These are phyloP conservation scores for Ryuthela nishihirai DNA, from an alignment of 2,888 invertebrate genomes.

Conservation along the genomic window DNA sequence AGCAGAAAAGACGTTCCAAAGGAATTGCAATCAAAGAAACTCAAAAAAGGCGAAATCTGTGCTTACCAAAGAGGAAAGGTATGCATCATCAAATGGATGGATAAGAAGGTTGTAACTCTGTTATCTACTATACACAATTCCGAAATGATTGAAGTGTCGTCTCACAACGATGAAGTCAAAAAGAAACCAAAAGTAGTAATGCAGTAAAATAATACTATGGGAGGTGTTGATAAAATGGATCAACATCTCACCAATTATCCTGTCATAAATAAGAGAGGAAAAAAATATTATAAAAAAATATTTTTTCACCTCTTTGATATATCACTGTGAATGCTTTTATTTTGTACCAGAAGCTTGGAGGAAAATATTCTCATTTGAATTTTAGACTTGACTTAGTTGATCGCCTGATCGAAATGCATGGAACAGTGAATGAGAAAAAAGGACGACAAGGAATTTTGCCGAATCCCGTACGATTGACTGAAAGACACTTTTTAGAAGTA, in stretches of 20 bases:
- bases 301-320: conserved; percentile 5
- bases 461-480: neutral
- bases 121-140: conserved; percentile 1
- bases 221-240: too few relatives aligned
- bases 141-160: neutral
- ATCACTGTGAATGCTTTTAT: conserved; percentile 12
- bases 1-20: conserved; percentile 23
- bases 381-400: conserved; percentile 2
- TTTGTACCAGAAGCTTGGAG: neutral
- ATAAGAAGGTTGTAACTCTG: conserved; percentile 15
- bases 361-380: conserved; percentile 3
- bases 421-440: conserved; percentile 4
- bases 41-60: conserved; percentile 25
- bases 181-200: neutral
- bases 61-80: conserved; percentile 26
- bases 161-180: neutral
- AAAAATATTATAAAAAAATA: conserved; percentile 1
- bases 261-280: conserved; percentile 3
- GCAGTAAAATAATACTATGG: neutral
- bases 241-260: neutral
- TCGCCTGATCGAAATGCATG: neutral
- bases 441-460: neutral
- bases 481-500: neutral
- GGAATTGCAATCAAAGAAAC: conserved; percentile 6
- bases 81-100: conserved; percentile 3